Evolutionary conservation across 2,797 vertebrate genomes (phyloP), one percentile per base, ranked within the genome.

Genomic region (Sphaeramia orbicularis): DNA sequence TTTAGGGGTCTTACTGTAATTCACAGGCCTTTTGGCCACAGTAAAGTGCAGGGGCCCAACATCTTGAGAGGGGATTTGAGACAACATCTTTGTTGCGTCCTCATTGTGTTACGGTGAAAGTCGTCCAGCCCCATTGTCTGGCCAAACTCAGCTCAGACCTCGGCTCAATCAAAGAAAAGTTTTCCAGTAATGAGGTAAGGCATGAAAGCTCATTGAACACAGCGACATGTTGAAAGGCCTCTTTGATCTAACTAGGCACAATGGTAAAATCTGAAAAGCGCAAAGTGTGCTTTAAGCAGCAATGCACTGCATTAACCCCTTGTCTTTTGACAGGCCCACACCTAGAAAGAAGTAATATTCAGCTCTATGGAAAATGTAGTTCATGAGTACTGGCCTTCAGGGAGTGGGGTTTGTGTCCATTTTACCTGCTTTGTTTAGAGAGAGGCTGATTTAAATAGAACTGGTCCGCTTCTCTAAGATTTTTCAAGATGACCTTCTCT

Each of bases 181-280:
- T 92, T 89, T 91, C 84, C 88, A 89, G 90, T 91, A 93, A 93
- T 92, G 92, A 93, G 90, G 89, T 85, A 87, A 90, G 89, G 90
- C 89, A 93, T 92, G 91, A 92, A 94, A 93, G 91, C 91, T 87
- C 58, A 67, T 41, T 81, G 88, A 91, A 74, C 69, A 63, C 76
- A 70, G 87, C 66, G 21, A 81, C 83, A 74, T 60, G 85, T 85
- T 93, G 83, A 92, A 94, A 92, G 85, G 64, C 68, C 69, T 84
- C 83, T 94, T 94, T 95, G 93, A 94, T 91, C 83, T 91, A 8
- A 43, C 43, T 55, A 24, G 53, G 81, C 87, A 92, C 91, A 94
- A 94, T 93, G 81, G 81, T 52, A 67, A 89, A 86, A 90, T 78
- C 80, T 91, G 89, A 93, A 94, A 93, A 93, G 93, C 91, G 90